Evolutionary conservation across 2,113 vertebrate genomes (phyloP).

Genomic region (Tragelaphus strepsiceros): DNA sequence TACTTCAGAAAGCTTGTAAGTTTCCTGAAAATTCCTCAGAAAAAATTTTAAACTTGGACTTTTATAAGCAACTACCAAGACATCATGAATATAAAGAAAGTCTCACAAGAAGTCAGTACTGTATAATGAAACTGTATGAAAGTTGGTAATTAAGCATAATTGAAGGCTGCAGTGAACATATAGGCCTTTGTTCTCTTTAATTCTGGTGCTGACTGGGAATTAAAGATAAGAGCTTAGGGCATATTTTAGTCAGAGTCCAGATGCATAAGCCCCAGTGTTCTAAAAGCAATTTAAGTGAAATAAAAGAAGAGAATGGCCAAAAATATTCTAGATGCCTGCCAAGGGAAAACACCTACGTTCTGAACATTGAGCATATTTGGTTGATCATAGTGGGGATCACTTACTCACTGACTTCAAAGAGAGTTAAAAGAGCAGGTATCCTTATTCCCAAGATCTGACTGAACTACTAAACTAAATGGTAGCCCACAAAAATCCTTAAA

Average conservation of each 20-base stretch:
- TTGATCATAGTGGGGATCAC: neutral
- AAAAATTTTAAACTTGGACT: constrained; percentile 26
- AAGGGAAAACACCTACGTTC: neutral
- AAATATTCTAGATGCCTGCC: neutral
- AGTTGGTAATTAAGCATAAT: constrained; percentile 54
- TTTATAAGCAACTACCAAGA: constrained; percentile 40
- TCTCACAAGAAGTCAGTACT: constrained; percentile 54
- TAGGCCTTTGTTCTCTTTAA: constrained; percentile 53
- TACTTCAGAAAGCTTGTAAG: constrained; percentile 16
- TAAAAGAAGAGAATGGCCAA: neutral
- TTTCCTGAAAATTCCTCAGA: constrained; percentile 46
- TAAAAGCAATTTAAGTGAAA: constrained; percentile 44
- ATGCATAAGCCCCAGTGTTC: constrained; percentile 1
- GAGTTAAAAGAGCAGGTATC: neutral
- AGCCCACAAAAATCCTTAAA: neutral
- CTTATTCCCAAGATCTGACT: neutral
- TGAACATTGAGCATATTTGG: neutral
- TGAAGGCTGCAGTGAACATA: constrained; percentile 63
- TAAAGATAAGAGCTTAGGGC: constrained; percentile 41
- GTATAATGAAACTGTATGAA: constrained; percentile 36
- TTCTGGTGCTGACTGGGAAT: constrained; percentile 36
- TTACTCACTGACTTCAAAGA: neutral
- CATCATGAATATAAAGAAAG: constrained; percentile 45
- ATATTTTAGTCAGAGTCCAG: constrained; percentile 50
- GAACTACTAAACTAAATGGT: neutral